phyloP scores from a whole-genome alignment of 2,888 invertebrate species.

The Epinotia ramella region DNA sequence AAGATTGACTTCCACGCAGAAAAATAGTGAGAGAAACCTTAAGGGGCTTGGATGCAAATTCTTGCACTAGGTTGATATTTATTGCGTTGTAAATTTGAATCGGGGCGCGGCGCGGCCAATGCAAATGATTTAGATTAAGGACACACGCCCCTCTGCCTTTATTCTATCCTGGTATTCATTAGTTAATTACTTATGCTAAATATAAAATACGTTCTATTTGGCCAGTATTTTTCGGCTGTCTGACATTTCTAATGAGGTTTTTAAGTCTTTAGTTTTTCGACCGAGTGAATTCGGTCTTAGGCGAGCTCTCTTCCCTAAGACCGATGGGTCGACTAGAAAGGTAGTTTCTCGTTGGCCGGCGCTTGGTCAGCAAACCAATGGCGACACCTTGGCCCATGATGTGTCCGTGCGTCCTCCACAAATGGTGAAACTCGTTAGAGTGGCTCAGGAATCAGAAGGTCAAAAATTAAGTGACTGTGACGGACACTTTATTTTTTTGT shows the following conservation, averaged over 20 bases:
- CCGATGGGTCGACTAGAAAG: too few species aligned
- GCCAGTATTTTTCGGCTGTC: neutral
- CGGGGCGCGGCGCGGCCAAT: slow-evolving; percentile 28
- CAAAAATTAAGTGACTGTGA: too few species aligned
- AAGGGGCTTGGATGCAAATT: slow-evolving; percentile 36
- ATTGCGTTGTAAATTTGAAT: slow-evolving; percentile 37
- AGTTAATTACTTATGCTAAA: neutral
- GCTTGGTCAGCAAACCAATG: too few species aligned
- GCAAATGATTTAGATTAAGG: slow-evolving; percentile 40
- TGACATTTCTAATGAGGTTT: neutral
- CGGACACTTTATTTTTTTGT: too few species aligned
- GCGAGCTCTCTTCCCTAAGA: too few species aligned
- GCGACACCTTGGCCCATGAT: too few species aligned
- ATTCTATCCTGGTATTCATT: slow-evolving; percentile 7
- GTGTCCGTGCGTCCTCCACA: too few species aligned
- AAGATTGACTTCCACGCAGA: too few species aligned
- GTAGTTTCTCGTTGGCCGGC: too few species aligned
- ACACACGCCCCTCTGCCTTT: slow-evolving; percentile 27
- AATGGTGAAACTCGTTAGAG: too few species aligned
- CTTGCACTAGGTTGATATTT: slow-evolving; percentile 30
- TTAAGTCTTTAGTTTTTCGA: neutral
- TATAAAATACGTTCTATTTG: neutral
- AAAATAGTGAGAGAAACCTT: neutral
- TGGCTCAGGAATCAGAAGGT: too few species aligned
- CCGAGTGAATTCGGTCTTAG: too few species aligned